These are phyloP conservation scores for Tragelaphus scriptus DNA, from an alignment of 2,113 vertebrate genomes.

Conservation along the genomic window DNA sequence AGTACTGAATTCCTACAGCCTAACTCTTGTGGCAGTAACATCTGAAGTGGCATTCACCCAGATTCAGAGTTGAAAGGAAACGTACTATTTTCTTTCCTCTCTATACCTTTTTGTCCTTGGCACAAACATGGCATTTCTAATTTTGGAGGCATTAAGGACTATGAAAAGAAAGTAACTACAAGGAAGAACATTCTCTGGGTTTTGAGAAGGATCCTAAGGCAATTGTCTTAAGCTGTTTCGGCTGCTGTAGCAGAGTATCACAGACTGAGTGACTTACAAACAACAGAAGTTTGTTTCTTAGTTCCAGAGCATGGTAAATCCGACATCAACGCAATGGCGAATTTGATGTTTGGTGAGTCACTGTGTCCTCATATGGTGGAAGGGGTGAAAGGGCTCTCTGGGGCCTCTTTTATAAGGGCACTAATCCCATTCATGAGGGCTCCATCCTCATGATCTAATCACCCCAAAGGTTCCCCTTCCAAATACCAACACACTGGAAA, in stretches of 20 bases:
- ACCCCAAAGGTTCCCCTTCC: background rate
- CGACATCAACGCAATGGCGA: background rate
- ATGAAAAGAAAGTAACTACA: background rate
- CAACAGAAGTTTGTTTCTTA: background rate
- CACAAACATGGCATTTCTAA: background rate
- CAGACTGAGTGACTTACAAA: background rate
- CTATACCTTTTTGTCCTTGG: background rate
- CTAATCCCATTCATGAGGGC: background rate
- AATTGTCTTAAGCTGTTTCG: background rate
- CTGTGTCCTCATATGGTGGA: background rate
- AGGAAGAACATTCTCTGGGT: background rate
- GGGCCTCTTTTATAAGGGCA: background rate
- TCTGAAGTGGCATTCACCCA: background rate
- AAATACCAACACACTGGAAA: background rate
- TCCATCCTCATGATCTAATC: background rate
- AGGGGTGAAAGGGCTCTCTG: background rate
- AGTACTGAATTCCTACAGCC: background rate
- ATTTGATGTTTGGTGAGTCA: background rate
- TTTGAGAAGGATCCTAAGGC: background rate
- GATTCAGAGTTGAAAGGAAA: background rate
- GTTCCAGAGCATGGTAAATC: background rate
- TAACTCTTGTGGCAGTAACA: background rate
- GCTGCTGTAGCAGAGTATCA: background rate
- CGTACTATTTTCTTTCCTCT: background rate
- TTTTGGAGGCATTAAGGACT: background rate